Percentiles rank a stretch among this genome's conserved stretches.
These are phyloP conservation scores for Pseudochirops corinnae DNA, from an alignment of 2,797 vertebrate genomes.

Conservation along the genomic window DNA sequence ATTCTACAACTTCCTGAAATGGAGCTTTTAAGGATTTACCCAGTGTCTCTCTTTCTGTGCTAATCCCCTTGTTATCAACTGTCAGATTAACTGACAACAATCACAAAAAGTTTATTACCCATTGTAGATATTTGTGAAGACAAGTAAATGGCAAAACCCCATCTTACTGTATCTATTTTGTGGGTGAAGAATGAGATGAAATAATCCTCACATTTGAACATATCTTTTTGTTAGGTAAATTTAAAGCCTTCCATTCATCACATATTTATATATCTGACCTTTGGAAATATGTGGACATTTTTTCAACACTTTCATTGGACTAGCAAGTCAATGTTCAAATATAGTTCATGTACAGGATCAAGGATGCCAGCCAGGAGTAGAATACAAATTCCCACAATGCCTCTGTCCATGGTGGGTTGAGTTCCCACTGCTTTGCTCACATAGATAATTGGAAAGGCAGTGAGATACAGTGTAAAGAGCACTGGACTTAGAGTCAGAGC, in stretches of 20 bases:
- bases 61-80: conserved; percentile 50
- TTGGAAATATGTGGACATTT: conserved; percentile 9
- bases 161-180: conserved; percentile 37
- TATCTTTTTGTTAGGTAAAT: conserved; percentile 58
- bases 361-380: neutral
- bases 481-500: neutral
- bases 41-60: conserved; percentile 28
- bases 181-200: conserved; percentile 40
- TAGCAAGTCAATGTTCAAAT: conserved; percentile 36
- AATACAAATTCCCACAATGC: neutral
- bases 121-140: conserved; percentile 49
- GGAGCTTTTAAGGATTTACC: conserved; percentile 56
- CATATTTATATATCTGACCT: conserved; percentile 36
- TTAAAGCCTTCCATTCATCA: conserved; percentile 31
- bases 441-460: neutral
- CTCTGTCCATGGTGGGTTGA: neutral
- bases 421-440: neutral
- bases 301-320: conserved; percentile 54
- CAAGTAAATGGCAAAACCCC: neutral
- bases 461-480: neutral
- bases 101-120: conserved; percentile 27
- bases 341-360: too few species aligned
- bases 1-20: conserved; percentile 13
- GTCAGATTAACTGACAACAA: conserved; percentile 32
- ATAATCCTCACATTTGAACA: conserved; percentile 46